phyloP scores from a whole-genome alignment of 2,888 invertebrate species.

The Phalangium opilio region DNA sequence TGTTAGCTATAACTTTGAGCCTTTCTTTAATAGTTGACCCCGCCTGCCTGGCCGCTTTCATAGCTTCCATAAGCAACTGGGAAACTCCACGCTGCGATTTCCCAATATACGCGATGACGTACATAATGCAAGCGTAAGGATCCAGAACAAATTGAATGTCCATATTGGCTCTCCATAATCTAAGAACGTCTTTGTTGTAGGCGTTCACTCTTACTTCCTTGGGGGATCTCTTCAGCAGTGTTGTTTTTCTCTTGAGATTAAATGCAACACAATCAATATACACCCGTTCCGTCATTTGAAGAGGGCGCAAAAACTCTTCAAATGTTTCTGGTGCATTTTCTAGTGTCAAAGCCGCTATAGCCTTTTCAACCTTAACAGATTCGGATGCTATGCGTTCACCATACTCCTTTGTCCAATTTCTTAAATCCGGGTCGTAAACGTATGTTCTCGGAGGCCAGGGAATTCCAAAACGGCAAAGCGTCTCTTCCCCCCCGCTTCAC shows the following conservation, averaged over 20 bases:
- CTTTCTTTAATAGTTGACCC: conserved; percentile 20
- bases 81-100: conserved; percentile 15
- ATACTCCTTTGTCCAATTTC: too few relatives aligned
- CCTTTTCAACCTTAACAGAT: too few relatives aligned
- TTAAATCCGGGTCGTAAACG: conserved; percentile 2
- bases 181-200: conserved; percentile 22
- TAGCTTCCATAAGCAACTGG: conserved; percentile 15
- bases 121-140: conserved; percentile 26
- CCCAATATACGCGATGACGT: conserved; percentile 23
- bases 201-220: conserved; percentile 20
- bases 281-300: not conserved
- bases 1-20: conserved; percentile 18
- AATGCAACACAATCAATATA: conserved; percentile 3
- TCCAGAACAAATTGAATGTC: conserved; percentile 28
- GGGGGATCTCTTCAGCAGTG: conserved; percentile 20
- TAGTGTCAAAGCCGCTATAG: too few relatives aligned
- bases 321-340: too few relatives aligned
- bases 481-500: conserved; percentile 2
- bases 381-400: too few relatives aligned
- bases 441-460: conserved; percentile 1
- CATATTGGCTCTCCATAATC: conserved; percentile 26
- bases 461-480: conserved; percentile 4
- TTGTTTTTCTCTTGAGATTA: conserved; percentile 6
- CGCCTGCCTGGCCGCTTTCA: conserved; percentile 22
- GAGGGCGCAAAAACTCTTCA: too few relatives aligned